Evolutionary conservation across 2,113 vertebrate genomes (phyloP), one percentile per base, ranked within the genome.

Genomic region (Brienomyrus longianalis): DNA sequence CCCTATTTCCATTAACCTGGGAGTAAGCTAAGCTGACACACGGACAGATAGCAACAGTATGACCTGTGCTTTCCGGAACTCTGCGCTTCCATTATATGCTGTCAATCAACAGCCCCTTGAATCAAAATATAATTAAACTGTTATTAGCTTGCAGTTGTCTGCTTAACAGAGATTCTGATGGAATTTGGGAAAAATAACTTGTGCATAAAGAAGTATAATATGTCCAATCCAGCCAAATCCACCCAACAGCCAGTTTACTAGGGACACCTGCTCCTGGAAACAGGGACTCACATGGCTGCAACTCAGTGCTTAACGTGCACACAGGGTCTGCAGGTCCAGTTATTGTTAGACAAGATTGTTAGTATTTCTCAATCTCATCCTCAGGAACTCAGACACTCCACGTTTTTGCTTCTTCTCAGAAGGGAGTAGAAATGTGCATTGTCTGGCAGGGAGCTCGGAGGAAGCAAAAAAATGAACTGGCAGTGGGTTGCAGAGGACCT

Each of bases 1-100:
- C 48, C 39, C 13, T 87, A 47, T 77, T 52, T 90, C 35, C 47
- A 5, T 35, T 7, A 70, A n/a, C 84, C n/a, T 15, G 50, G 27
- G 50, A 91, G 90, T 39, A n/a, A 59, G 89, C 27, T 90, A 88
- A 94, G 87, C 52, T 90, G 92, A 93, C 50, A 88, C 92, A 85
- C 90, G 89, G 91, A 77, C 88, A 88, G 88, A 90, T 85, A 90
- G 80, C 59, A 90, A 90, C 47, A 6, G 50, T 85, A 91, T 90
- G 92, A 88, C 86, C 93, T n/a, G 35, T 39, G 47, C 56, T 89
- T 91, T 92, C 89, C 92, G n/a, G 54, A 51, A 85, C 91, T 80
- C 54, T 92, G 91, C 90, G 87, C 92, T 54, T 21, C 48, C 89
- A 31, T 80, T 91, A 89, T 91, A 83, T 6, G 9, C 39, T 59